A percentile compares a stretch with the other conserved stretches of the same genome.
phyloP scores from a whole-genome alignment of 2,888 invertebrate genomes.

The Erebia aethiops region DNA sequence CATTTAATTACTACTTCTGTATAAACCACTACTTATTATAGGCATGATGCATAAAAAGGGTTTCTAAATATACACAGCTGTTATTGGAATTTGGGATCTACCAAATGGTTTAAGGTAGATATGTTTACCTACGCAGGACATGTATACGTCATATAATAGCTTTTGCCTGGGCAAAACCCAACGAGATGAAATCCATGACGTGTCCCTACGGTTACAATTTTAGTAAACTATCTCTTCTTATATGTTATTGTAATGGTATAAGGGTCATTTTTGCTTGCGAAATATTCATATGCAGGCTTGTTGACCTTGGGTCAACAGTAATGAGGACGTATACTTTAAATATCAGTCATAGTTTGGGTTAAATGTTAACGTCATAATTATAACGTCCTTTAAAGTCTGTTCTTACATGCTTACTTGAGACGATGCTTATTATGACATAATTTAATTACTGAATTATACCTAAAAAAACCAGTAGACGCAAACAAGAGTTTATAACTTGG shows the following conservation, averaged over 20 bases:
- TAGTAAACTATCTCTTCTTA: background rate
- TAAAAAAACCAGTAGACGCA: too few species aligned
- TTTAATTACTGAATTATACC: background rate
- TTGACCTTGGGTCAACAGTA: slow-evolving; percentile 24
- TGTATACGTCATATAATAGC: slow-evolving; percentile 15
- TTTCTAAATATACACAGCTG: background rate
- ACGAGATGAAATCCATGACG: slow-evolving; percentile 25
- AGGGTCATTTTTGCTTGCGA: slow-evolving; percentile 12
- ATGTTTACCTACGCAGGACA: slow-evolving; percentile 12
- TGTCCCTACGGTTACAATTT: slow-evolving; percentile 21
- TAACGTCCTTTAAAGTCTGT: background rate
- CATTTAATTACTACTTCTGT: too few species aligned
- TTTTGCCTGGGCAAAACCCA: slow-evolving; percentile 31
- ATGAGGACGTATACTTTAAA: slow-evolving; percentile 18
- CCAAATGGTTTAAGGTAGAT: background rate
- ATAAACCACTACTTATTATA: too few species aligned
- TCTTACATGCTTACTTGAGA: background rate
- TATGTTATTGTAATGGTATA: slow-evolving; percentile 3
- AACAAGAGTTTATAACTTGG: too few species aligned
- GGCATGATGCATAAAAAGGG: background rate
- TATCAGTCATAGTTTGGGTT: slow-evolving; percentile 25
- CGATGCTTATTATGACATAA: background rate
- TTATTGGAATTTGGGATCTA: background rate
- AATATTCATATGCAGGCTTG: too few species aligned
- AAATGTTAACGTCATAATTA: slow-evolving; percentile 25